A percentile compares a stretch with the other conserved stretches of the same genome.
phyloP scores from a whole-genome alignment of 2,797 vertebrate genomes.

The Diplodus sargus region DNA sequence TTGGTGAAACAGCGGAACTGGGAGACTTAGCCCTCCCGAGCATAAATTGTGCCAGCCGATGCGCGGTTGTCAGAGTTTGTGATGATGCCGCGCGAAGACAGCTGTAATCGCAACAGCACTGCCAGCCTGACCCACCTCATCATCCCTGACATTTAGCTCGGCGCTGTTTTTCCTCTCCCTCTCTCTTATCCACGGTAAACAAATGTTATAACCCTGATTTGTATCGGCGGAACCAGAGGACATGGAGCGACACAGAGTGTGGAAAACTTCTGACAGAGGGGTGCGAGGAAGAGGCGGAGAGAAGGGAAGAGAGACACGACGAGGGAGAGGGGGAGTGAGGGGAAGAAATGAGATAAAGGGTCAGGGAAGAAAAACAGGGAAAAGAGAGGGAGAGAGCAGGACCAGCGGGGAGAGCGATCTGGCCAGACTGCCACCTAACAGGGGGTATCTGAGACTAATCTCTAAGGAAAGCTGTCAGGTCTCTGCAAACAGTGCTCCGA shows the following conservation, averaged over 20 bases:
- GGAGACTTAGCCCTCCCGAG: constrained; percentile 57
- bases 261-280: constrained; percentile 46
- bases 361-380: constrained; percentile 24
- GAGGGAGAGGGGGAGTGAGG: background rate
- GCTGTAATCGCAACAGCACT: constrained; percentile 69
- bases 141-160: constrained; percentile 84
- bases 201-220: constrained; percentile 78
- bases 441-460: constrained; percentile 79
- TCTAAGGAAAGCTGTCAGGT: constrained; percentile 83
- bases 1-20: constrained; percentile 61
- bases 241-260: constrained; percentile 53
- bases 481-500: constrained; percentile 78
- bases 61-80: constrained; percentile 69
- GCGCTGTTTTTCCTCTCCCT: constrained; percentile 42
- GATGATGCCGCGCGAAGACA: constrained; percentile 71
- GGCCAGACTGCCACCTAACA: constrained; percentile 73
- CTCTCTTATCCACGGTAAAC: constrained; percentile 67
- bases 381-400: constrained; percentile 18
- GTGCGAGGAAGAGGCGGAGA: background rate
- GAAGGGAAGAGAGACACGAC: background rate
- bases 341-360: constrained; percentile 7
- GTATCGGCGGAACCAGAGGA: constrained; percentile 72
- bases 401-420: constrained; percentile 53
- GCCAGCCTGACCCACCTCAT: constrained; percentile 81
- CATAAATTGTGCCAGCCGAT: constrained; percentile 65